phyloP scores from a whole-genome alignment of 2,888 invertebrate genomes.

The Diaprepes abbreviatus region DNA sequence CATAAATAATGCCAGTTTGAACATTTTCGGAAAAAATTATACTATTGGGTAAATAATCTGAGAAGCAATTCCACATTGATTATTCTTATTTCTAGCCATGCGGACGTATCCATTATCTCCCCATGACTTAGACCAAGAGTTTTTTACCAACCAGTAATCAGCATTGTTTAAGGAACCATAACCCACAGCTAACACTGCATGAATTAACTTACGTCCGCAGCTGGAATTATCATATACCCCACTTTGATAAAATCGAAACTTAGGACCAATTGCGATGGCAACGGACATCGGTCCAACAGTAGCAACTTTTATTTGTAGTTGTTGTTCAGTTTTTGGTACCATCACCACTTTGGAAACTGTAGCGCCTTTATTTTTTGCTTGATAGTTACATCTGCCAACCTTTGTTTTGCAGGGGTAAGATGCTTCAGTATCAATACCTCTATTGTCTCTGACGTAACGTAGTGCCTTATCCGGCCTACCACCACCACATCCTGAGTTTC shows the following conservation, averaged over 20 bases:
- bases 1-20: too few relatives aligned
- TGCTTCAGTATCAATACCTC: slow-evolving; percentile 20
- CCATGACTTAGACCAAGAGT: slow-evolving; percentile 73
- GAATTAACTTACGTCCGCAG: not conserved
- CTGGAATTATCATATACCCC: not conserved
- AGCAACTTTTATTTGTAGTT: too few relatives aligned
- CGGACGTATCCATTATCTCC: slow-evolving; percentile 60
- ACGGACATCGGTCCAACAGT: too few relatives aligned
- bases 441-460: slow-evolving; percentile 5
- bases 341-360: too few relatives aligned
- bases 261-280: too few relatives aligned
- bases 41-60: slow-evolving; percentile 87
- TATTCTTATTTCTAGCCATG: slow-evolving; percentile 65
- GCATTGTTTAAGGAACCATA: slow-evolving; percentile 71
- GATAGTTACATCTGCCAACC: not conserved
- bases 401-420: slow-evolving; percentile 15
- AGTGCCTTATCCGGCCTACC: not conserved
- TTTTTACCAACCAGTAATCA: slow-evolving; percentile 79
- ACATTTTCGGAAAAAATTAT: too few relatives aligned
- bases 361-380: too few relatives aligned
- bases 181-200: slow-evolving; percentile 81
- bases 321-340: too few relatives aligned
- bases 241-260: too few relatives aligned
- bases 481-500: not conserved
- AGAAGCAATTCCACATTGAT: slow-evolving; percentile 88